Evolutionary conservation across 2,888 invertebrate genomes (phyloP), one percentile per base, ranked within the genome.

Genomic region (Drosophila koepferae): DNA sequence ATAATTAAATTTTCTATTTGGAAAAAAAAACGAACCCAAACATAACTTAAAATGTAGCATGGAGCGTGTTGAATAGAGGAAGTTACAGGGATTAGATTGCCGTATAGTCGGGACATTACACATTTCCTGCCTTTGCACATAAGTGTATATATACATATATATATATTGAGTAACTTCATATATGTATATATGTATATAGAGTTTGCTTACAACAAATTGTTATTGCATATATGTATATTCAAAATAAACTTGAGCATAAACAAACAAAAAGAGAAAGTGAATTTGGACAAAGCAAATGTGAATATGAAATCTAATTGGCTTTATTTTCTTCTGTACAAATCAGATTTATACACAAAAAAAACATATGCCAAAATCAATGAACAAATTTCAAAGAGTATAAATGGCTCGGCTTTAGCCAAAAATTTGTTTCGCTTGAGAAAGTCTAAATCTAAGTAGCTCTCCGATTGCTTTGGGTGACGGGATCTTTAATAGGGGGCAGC

Each of bases 391-490:
- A 49, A 28, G 36, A 41, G 20, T 65, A 46, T 36, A 18, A 48
- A 14, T 65, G 54, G 48, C 54, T 40, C 48, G 51, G 23, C 46
- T 23, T 46, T 20, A 3, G 46, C 46, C 46, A 23, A 43, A 20
- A 14, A 36, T 55, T 56, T 56, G 18, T 16, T 63, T 34, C 6
- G 9, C 31, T 34, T 31, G 23, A 34, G 34, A 58, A 44, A 34
- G 38, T 68, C 74, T 58, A 74, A 58, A 76, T 74, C 76, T 76
- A 76, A 79, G 54, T 76, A 79, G 76, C 76, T 68, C 76, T 76
- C 75, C 76, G 76, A 68, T 76, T 78, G 79, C 75, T 74, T 74
- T 67, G 78, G 63, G 63, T 40, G 51, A 43, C 40, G 40, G 59
- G 38, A 20, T 10, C 5, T 28, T 28, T 28, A 0, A 36, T 1